phyloP scores from a whole-genome alignment of 1,140 invertebrate genomes.

The Laupala kohalensis region DNA sequence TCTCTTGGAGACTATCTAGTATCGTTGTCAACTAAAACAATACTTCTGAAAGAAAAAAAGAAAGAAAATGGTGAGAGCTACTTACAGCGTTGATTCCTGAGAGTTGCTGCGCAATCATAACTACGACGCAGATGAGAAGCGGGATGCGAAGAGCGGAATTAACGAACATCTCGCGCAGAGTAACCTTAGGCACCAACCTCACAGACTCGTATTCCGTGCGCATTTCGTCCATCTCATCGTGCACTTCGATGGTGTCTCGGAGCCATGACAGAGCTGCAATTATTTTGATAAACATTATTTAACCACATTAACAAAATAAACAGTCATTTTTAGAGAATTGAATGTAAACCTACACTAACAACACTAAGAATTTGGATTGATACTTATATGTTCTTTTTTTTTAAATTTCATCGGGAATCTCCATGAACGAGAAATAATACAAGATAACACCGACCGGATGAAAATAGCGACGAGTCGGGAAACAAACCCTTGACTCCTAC shows the following conservation, averaged over 20 bases:
- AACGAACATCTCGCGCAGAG: conserved; percentile 52
- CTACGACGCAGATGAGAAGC: conserved; percentile 62
- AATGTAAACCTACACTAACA: too few relatives aligned
- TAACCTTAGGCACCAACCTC: conserved; percentile 57
- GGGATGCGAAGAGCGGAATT: conserved; percentile 61
- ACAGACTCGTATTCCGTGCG: conserved; percentile 60
- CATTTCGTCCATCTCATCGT: conserved; percentile 81
- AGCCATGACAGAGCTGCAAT: conserved; percentile 60
- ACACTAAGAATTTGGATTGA: background rate
- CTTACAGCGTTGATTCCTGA: conserved; percentile 80
- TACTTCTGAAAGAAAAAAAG: background rate
- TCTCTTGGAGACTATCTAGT: too few relatives aligned
- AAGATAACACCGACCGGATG: too few relatives aligned
- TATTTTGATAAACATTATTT: too few relatives aligned
- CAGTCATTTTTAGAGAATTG: too few relatives aligned
- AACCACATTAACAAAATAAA: too few relatives aligned
- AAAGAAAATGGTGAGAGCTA: conserved; percentile 11
- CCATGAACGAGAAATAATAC: too few relatives aligned
- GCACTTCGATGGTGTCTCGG: conserved; percentile 57
- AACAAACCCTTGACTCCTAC: too few relatives aligned
- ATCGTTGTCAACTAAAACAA: too few relatives aligned
- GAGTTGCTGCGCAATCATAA: conserved; percentile 82
- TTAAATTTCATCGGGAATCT: too few relatives aligned
- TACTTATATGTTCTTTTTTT: too few relatives aligned
- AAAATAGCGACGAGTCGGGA: too few relatives aligned